Base-by-base conservation (phyloP, 2,888 invertebrate genomes). In the Leptinotarsa peninsularis region DNA sequence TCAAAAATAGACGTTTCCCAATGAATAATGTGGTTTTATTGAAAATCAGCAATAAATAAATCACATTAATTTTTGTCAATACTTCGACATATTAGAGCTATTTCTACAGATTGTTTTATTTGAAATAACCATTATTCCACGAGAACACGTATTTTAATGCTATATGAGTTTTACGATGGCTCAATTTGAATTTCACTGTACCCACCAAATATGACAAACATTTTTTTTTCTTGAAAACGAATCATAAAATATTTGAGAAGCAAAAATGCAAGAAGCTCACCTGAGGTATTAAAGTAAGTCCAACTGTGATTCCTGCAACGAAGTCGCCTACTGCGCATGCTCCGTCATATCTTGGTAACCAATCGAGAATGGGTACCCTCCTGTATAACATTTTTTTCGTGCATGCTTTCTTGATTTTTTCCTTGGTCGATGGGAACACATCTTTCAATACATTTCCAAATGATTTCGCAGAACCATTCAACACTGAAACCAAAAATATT, bases 221-320 rank as follows among this genome's bases (percentile, higher is more conserved):
- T 10, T 43, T 43, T 33, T 43, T 43, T 43, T 43, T n/a, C 43
- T 43, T 13, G 43, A 10, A 43, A 43, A 43, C 43, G 3, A 43
- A 43, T 43, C 10, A 10, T 10, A 10, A 43, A 33, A 43, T 43
- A 43, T 43, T 10, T 43, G 10, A 43, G 4, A n/a, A 54, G n/a
- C 54, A 54, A 54, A 54, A 7, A 54, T n/a, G 13, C 60, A 67
- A 23, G 33, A 33, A 63, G 54, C 66, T 74, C 33, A 77, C 94
- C 89, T 97, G 97, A 15, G 97, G 97, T 83, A 98, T 96, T 73
- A 98, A 96, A 0, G 97, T 97, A 76, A 98, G 91, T 0, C 96
- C 97, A 14, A 97, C 97, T 2, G 97, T 97, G 75, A 97, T 89
- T 73, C 81, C 81, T 4, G 98, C 97, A 78, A 98, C 94, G 60